Conservation (phyloP, 1,140 invertebrate species). For the Eciton burchellii region DNA sequence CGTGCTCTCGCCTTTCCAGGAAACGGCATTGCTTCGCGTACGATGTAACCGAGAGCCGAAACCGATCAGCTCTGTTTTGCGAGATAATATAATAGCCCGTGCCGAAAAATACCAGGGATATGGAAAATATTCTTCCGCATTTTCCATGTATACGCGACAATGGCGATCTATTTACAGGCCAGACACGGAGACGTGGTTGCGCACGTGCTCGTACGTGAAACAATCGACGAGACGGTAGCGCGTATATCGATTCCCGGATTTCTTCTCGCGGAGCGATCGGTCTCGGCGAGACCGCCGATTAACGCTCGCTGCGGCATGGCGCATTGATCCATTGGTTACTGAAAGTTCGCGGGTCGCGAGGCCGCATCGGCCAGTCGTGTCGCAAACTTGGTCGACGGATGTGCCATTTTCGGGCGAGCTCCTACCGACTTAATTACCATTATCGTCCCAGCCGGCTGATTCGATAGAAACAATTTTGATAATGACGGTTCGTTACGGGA, state of each 20-base stretch:
- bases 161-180: slow-evolving; percentile 14
- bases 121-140: slow-evolving; percentile 45
- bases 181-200: not conserved
- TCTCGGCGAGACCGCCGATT: not conserved
- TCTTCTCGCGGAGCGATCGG: not conserved
- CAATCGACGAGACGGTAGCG: not conserved
- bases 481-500: slow-evolving; percentile 65
- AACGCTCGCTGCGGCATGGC: not conserved
- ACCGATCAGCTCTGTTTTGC: slow-evolving; percentile 36
- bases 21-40: too few relatives aligned
- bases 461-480: slow-evolving; percentile 57
- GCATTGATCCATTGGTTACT: not conserved
- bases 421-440: slow-evolving; percentile 53
- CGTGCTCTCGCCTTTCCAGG: too few relatives aligned
- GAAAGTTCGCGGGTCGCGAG: not conserved
- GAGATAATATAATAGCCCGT: slow-evolving; percentile 43
- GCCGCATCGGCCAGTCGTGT: slow-evolving; percentile 5
- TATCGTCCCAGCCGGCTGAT: slow-evolving; percentile 43
- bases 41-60: too few relatives aligned
- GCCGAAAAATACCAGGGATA: slow-evolving; percentile 44
- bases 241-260: not conserved
- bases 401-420: slow-evolving; percentile 21
- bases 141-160: slow-evolving; percentile 30
- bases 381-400: slow-evolving; percentile 4
- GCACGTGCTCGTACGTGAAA: not conserved